Conservation (phyloP, 2,113 vertebrate genomes). For the Amia ocellicauda region DNA sequence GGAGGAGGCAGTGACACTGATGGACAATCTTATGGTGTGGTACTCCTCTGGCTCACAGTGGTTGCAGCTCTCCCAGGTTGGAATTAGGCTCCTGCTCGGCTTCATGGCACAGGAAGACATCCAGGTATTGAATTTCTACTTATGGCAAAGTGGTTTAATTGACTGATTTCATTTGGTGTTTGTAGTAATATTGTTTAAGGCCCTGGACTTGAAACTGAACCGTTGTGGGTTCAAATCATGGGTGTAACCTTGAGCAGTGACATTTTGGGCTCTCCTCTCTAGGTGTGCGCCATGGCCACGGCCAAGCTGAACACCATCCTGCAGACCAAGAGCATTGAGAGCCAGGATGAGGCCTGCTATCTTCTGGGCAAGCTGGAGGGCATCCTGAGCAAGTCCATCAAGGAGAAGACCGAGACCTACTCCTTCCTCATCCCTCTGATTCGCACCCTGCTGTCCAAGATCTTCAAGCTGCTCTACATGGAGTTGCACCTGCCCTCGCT, state of each 20-base stretch:
- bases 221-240: too few species aligned
- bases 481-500: slow-evolving; percentile 90
- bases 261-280: neutral
- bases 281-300: slow-evolving; percentile 93
- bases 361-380: slow-evolving; percentile 86
- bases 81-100: slow-evolving; percentile 84
- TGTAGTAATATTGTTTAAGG: too few species aligned
- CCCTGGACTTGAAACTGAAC: too few species aligned
- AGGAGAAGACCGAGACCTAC: slow-evolving; percentile 82
- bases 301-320: slow-evolving; percentile 93
- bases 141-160: neutral
- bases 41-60: slow-evolving; percentile 77
- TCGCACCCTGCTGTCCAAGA: slow-evolving; percentile 87
- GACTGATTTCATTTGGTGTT: too few species aligned
- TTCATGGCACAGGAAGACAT: slow-evolving; percentile 89
- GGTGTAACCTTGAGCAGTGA: too few species aligned
- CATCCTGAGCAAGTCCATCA: slow-evolving; percentile 80
- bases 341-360: slow-evolving; percentile 90
- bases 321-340: slow-evolving; percentile 88
- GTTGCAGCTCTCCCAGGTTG: slow-evolving; percentile 83
- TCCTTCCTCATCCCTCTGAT: slow-evolving; percentile 89
- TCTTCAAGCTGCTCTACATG: slow-evolving; percentile 93
- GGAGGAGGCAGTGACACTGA: slow-evolving; percentile 84
- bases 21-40: slow-evolving; percentile 89
- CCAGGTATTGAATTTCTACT: slow-evolving; percentile 70